Percentiles rank a stretch among this genome's conserved stretches.
Evolutionary conservation across 2,113 vertebrate genomes (phyloP).

Genomic region (Felis chaus): DNA sequence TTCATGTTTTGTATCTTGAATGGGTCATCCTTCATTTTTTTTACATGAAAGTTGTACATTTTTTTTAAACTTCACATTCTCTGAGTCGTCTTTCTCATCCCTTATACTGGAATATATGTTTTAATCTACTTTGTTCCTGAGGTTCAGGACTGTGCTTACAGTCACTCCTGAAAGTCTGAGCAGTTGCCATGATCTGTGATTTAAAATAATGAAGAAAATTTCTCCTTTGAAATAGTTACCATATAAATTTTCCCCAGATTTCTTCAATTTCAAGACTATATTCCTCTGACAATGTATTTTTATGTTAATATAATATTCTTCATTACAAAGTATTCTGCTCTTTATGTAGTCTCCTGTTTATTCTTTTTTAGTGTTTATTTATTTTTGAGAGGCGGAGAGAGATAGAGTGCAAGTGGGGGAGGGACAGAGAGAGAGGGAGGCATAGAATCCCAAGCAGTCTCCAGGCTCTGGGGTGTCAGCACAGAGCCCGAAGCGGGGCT

Average conservation of each 20-base stretch:
- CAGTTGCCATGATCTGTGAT: background rate
- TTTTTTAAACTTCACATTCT: background rate
- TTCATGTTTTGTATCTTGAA: conserved; percentile 38
- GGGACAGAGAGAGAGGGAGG: too few relatives aligned
- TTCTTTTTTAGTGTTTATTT: too few relatives aligned
- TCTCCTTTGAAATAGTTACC: background rate
- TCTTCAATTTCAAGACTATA: accelerated
- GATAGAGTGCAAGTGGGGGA: too few relatives aligned
- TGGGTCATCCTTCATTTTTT: background rate
- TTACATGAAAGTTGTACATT: background rate
- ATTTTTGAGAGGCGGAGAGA: too few relatives aligned
- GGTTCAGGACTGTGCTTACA: background rate
- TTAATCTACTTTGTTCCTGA: conserved; percentile 23
- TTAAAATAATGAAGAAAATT: background rate
- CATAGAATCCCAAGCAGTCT: too few relatives aligned
- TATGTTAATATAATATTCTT: background rate
- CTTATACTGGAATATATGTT: background rate
- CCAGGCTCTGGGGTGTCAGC: too few relatives aligned
- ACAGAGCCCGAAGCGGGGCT: too few relatives aligned
- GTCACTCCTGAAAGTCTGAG: conserved; percentile 2
- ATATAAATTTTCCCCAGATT: background rate
- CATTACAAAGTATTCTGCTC: background rate
- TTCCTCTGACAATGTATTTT: background rate
- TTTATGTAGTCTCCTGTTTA: background rate
- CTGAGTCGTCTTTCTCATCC: background rate